These are phyloP conservation scores for Aphis gossypii DNA, from an alignment of 1,140 invertebrate species.

Conservation along the genomic window DNA sequence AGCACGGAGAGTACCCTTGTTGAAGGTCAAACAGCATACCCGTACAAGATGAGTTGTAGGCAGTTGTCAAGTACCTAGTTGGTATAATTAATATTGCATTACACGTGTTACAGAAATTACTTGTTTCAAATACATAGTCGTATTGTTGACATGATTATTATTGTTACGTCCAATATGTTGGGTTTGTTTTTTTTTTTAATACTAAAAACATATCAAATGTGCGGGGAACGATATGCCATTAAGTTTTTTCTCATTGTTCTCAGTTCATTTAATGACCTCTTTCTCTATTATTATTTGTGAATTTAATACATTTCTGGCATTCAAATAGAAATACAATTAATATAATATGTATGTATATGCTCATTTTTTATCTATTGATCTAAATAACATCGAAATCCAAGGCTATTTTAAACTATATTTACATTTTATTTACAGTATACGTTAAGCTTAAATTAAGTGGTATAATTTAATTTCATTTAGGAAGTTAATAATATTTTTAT, in stretches of 20 bases:
- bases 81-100: not conserved
- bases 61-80: not conserved
- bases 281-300: not conserved
- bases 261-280: not conserved
- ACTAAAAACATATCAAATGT: not conserved
- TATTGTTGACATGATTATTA: slow-evolving; percentile 4
- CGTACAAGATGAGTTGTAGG: not conserved
- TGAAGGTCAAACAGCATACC: not conserved
- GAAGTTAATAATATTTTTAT: too few relatives aligned
- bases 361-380: not conserved
- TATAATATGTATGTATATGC: not conserved
- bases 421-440: too few relatives aligned
- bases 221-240: not conserved
- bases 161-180: not conserved
- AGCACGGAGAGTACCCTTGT: too few relatives aligned
- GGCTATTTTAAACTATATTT: too few relatives aligned
- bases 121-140: not conserved
- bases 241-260: not conserved
- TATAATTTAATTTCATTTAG: too few relatives aligned
- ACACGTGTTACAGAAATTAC: not conserved
- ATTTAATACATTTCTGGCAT: not conserved
- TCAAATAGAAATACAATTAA: not conserved
- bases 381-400: not conserved
- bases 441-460: too few relatives aligned
- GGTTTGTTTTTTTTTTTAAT: too few relatives aligned